Percentiles rank a stretch among this genome's conserved stretches.
Evolutionary conservation across 23 tunicate species (phyloP).

Genomic region (Styela plicata): DNA sequence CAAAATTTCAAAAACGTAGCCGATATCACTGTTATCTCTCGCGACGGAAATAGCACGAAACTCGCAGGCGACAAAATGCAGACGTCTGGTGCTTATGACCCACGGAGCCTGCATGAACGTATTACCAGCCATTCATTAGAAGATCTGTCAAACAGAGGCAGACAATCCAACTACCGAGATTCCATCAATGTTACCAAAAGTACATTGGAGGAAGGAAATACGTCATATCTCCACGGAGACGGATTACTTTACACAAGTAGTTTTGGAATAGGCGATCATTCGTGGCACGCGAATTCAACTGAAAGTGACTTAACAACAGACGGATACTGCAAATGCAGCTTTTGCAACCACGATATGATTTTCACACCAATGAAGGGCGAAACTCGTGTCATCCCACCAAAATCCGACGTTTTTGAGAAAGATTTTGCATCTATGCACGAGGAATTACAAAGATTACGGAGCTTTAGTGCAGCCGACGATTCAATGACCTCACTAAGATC

Average conservation of each 20-base stretch:
- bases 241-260: constrained; percentile 30
- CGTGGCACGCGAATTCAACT: background rate
- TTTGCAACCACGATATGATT: constrained; percentile 76
- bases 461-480: constrained; percentile 11
- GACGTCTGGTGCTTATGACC: background rate
- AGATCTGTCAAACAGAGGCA: background rate
- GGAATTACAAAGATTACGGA: background rate
- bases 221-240: constrained; percentile 26
- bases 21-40: background rate
- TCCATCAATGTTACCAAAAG: background rate
- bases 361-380: constrained; percentile 42
- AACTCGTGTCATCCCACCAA: background rate
- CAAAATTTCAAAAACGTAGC: background rate
- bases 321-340: constrained; percentile 85
- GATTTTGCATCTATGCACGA: constrained; percentile 15
- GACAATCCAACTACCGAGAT: background rate
- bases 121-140: background rate
- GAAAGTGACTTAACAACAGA: constrained; percentile 50
- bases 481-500: constrained; percentile 1
- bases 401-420: background rate
- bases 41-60: background rate
- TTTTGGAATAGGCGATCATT: constrained; percentile 30
- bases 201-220: constrained; percentile 1
- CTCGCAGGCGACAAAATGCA: background rate
- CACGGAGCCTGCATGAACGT: background rate